phyloP scores from a whole-genome alignment of 2,888 invertebrate genomes.

The Pollenia amentaria region DNA sequence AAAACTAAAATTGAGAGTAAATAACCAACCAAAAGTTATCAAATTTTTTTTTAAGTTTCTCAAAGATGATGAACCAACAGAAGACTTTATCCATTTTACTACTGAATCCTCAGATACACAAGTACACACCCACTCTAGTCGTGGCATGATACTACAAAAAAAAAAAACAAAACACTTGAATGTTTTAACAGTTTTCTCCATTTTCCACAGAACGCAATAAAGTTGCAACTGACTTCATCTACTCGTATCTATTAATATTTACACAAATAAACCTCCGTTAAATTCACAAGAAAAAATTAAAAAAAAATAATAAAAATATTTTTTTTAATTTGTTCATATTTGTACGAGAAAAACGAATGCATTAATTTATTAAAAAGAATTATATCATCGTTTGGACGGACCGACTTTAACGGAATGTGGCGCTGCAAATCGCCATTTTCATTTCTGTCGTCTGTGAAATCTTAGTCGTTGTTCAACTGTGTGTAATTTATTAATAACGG shows the following conservation, averaged over 20 bases:
- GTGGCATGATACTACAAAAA: conserved; percentile 1
- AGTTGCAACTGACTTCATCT: conserved; percentile 42
- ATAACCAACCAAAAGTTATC: conserved; percentile 64
- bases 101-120: neutral
- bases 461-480: too few relatives aligned
- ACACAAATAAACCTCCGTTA: conserved; percentile 21
- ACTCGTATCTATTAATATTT: conserved; percentile 44
- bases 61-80: conserved; percentile 49
- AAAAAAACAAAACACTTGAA: conserved; percentile 32
- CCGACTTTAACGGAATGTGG: too few relatives aligned
- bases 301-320: too few relatives aligned
- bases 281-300: neutral
- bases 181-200: conserved; percentile 56
- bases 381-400: too few relatives aligned
- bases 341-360: neutral
- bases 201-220: conserved; percentile 13
- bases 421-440: too few relatives aligned
- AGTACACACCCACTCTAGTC: neutral
- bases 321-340: conserved; percentile 21
- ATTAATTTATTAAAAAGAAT: too few relatives aligned
- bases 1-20: conserved; percentile 60
- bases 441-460: too few relatives aligned
- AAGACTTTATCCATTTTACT: conserved; percentile 3
- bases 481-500: too few relatives aligned
- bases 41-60: conserved; percentile 33